phyloP scores from a whole-genome alignment of 2,888 invertebrate genomes.

The Emesis furor region DNA sequence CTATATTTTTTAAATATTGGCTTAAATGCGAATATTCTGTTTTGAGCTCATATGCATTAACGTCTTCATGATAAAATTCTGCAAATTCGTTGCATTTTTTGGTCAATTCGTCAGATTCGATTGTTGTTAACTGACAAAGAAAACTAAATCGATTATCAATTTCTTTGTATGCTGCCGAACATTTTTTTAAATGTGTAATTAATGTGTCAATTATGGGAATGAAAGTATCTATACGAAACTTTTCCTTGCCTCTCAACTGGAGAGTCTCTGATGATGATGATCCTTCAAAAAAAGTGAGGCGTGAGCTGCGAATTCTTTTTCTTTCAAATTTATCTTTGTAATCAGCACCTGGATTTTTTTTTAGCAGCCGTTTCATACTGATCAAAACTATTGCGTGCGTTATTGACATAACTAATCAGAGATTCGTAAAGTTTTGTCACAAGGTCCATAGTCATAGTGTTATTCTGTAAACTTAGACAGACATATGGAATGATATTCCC shows the following conservation, averaged over 20 bases:
- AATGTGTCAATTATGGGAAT: slow-evolving; percentile 58
- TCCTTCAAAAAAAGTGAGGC: slow-evolving; percentile 60
- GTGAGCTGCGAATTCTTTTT: slow-evolving; percentile 37
- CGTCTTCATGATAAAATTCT: slow-evolving; percentile 41
- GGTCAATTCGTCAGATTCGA: slow-evolving; percentile 54
- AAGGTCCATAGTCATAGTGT: slow-evolving; percentile 48
- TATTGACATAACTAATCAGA: slow-evolving; percentile 38
- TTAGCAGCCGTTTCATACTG: neutral
- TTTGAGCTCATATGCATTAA: slow-evolving; percentile 32
- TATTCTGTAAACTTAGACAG: slow-evolving; percentile 45
- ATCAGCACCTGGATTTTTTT: neutral
- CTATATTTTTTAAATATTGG: slow-evolving; percentile 41
- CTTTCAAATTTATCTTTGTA: slow-evolving; percentile 6
- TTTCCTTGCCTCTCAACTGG: slow-evolving; percentile 59
- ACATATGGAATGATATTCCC: no score
- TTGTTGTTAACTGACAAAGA: slow-evolving; percentile 58
- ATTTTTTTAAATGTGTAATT: slow-evolving; percentile 43
- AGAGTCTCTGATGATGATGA: slow-evolving; percentile 44
- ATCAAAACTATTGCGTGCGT: slow-evolving; percentile 19
- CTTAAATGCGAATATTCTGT: slow-evolving; percentile 26
- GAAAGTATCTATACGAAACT: slow-evolving; percentile 60
- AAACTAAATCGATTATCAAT: slow-evolving; percentile 49
- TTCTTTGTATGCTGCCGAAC: slow-evolving; percentile 47
- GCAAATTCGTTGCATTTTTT: slow-evolving; percentile 55
- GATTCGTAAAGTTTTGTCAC: slow-evolving; percentile 51